A percentile compares a stretch with the other conserved stretches of the same genome.
phyloP scores from a whole-genome alignment of 64 coral and sea anemone genomes.

The Anthopleura sola region DNA sequence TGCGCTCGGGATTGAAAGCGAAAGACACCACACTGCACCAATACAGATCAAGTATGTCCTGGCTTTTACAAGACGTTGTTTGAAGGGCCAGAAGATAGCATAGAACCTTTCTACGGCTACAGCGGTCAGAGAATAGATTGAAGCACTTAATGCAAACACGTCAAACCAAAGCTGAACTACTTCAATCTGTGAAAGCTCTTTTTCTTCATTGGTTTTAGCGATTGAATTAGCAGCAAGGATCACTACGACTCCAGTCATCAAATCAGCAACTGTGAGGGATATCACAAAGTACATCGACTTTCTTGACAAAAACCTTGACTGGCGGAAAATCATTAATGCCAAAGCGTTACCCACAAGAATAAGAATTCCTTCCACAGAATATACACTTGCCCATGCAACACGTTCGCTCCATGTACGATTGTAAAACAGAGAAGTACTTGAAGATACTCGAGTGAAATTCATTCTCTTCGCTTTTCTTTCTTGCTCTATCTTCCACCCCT shows the following conservation, averaged over 20 bases:
- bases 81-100: not conserved
- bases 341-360: not conserved
- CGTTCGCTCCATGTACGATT: not conserved
- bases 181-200: not conserved
- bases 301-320: not conserved
- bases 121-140: not conserved
- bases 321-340: not conserved
- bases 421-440: constrained; percentile 3
- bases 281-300: not conserved
- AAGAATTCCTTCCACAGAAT: not conserved
- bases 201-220: not conserved
- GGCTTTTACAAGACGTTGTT: not conserved
- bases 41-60: not conserved
- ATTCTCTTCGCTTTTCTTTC: not conserved
- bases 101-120: not conserved
- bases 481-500: not conserved
- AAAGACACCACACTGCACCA: not conserved
- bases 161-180: not conserved
- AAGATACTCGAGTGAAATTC: not conserved
- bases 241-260: not conserved
- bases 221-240: not conserved
- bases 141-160: not conserved
- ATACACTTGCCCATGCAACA: not conserved
- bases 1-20: not conserved
- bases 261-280: not conserved